Evolutionary conservation across 1,140 invertebrate species (phyloP).

Genomic region (Cyrtorhinus lividipennis): DNA sequence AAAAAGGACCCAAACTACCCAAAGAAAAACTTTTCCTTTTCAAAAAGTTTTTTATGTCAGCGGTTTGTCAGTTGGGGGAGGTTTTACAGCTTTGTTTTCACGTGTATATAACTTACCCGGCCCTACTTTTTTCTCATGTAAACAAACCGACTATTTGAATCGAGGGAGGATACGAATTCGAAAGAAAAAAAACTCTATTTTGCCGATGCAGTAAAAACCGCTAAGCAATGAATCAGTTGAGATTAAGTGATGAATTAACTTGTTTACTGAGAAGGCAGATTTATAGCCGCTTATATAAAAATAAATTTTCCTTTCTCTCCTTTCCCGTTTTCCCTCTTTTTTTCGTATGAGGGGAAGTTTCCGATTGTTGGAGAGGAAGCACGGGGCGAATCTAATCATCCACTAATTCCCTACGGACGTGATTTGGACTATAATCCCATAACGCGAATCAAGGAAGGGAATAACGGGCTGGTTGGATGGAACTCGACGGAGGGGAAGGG

Average conservation of each 20-base stretch:
- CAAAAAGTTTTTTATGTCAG: too few relatives aligned
- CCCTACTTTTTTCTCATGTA: neutral
- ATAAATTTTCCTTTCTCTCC: neutral
- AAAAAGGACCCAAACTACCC: too few relatives aligned
- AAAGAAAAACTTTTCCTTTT: too few relatives aligned
- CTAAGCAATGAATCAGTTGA: conserved; percentile 5
- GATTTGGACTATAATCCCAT: too few relatives aligned
- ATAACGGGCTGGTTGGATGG: too few relatives aligned
- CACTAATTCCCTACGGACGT: too few relatives aligned
- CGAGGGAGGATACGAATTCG: neutral
- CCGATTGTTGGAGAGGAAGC: too few relatives aligned
- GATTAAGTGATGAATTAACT: conserved; percentile 12
- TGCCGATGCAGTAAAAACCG: neutral
- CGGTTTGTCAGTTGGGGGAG: neutral
- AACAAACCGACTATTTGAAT: neutral
- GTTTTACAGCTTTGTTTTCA: neutral
- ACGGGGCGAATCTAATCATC: too few relatives aligned
- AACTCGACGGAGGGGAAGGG: too few relatives aligned
- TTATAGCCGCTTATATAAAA: conserved; percentile 4
- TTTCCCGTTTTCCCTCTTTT: too few relatives aligned
- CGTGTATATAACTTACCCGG: neutral
- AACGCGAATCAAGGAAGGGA: too few relatives aligned
- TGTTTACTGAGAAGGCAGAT: conserved; percentile 7
- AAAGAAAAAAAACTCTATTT: conserved; percentile 8
- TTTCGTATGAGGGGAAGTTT: too few relatives aligned